phyloP scores from a whole-genome alignment of 1,140 invertebrate species.

The Zaprionus ornatus region DNA sequence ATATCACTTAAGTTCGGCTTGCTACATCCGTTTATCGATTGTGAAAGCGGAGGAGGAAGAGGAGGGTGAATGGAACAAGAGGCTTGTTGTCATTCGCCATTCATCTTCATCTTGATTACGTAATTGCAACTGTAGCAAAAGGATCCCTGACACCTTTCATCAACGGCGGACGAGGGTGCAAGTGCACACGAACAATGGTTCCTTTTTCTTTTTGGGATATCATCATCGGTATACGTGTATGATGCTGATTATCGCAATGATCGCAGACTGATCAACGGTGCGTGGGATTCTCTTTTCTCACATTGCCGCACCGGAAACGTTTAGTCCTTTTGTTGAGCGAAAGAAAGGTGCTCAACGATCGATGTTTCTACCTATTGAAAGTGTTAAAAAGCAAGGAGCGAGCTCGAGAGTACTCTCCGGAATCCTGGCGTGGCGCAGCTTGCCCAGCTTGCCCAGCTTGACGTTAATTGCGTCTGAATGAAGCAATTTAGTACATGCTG shows the following conservation, averaged over 20 bases:
- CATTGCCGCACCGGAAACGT: slow-evolving; percentile 60
- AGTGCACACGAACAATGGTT: slow-evolving; percentile 33
- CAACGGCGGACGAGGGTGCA: slow-evolving; percentile 13
- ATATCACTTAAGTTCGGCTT: background rate
- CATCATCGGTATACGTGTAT: slow-evolving; percentile 31
- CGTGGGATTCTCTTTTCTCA: slow-evolving; percentile 60
- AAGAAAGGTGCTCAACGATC: slow-evolving; percentile 13
- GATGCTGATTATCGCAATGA: slow-evolving; percentile 32
- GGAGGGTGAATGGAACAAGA: slow-evolving; percentile 3
- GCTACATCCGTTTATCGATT: slow-evolving; percentile 66
- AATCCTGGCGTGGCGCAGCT: background rate
- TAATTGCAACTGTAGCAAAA: slow-evolving; percentile 73
- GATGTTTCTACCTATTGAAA: slow-evolving; percentile 39
- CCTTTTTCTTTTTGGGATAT: slow-evolving; percentile 20
- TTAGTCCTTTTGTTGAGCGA: slow-evolving; percentile 52
- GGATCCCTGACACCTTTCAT: slow-evolving; percentile 40
- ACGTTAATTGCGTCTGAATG: slow-evolving; percentile 79
- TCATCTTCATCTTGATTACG: slow-evolving; percentile 60
- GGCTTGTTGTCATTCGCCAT: background rate
- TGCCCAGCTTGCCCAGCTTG: slow-evolving; percentile 59
- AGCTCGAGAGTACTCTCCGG: slow-evolving; percentile 27
- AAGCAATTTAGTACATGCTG: slow-evolving; percentile 80
- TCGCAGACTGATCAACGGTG: slow-evolving; percentile 52
- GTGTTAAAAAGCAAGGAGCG: slow-evolving; percentile 75
- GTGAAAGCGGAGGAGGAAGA: slow-evolving; percentile 4